Evolutionary conservation across 92 coral and sea anemone genomes (phyloP), one percentile per base, ranked within the genome.

Genomic region (Phenganax stokvisi): DNA sequence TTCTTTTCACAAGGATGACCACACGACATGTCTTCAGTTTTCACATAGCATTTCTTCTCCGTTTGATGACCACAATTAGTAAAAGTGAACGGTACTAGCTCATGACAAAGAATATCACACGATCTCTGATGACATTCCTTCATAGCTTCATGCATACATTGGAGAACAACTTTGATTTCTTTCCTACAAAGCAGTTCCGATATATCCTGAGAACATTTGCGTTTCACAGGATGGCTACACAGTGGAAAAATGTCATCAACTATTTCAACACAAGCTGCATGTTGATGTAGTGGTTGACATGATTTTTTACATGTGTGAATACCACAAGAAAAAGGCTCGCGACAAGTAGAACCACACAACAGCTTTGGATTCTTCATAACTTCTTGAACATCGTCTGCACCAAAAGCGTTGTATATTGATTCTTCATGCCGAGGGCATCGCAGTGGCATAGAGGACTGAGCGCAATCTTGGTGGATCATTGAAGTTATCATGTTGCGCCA

Each of bases 391-490:
- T 59, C 30, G 51, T 72, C 51, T 0, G 62, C 79, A 54, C 51
- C 51, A 12, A 70, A 15, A 20, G 68, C 77, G 27, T 73, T 31
- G 31, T 52, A 73, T 54, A 8, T 73, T 6, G 77, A 73, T 53
- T 70, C 57, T 37, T 17, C 30, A 44, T 81, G 85, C 59, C 71
- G 70, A 31, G 65, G 28, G 54, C 85, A 81, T 27, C 56, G 79
- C 60, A 81, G 51, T 51, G 77, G 77, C 58, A 73, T 52, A 3
- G 77, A 5, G 12, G 54, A 61, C 20, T 64, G 80, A 20, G 71
- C 85, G n/a, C 85, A 81, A 9, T 73, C 61, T 54, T 74, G 85
- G 8, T 30, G 63, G 67, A 68, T 70, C 56, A 73, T 51, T 52
- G 70, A 47, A 27, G 53, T 68, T 37, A 81, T 72, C 56, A 81